These are phyloP conservation scores for Channa maculata DNA, from an alignment of 2,113 vertebrate species.

Conservation along the genomic window DNA sequence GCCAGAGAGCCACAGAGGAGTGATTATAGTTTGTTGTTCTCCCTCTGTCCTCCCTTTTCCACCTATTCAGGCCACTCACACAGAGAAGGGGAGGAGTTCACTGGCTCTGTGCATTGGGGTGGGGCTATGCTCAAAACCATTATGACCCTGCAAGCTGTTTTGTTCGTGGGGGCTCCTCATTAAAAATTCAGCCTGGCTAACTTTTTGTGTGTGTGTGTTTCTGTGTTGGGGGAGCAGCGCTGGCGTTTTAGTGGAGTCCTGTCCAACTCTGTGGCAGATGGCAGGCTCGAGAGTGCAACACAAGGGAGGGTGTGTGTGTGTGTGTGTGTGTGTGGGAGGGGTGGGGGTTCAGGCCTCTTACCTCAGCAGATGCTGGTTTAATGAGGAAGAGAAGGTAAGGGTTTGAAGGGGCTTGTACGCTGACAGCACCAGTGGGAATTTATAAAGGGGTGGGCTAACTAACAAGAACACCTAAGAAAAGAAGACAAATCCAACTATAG, in stretches of 20 bases:
- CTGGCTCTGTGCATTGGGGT: constrained; percentile 59
- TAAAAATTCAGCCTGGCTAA: constrained; percentile 72
- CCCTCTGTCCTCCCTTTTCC: constrained; percentile 46
- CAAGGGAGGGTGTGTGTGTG: constrained; percentile 19
- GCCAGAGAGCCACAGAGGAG: constrained; percentile 65
- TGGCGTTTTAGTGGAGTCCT: constrained; percentile 57
- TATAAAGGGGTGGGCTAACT: constrained; percentile 35
- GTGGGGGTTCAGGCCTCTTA: constrained; percentile 64
- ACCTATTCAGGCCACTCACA: constrained; percentile 41
- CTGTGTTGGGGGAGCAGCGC: not conserved
- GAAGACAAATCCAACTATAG: not conserved
- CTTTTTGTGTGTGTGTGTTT: constrained; percentile 33
- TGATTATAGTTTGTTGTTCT: constrained; percentile 69
- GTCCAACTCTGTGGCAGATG: constrained; percentile 83
- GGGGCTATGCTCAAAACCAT: constrained; percentile 51
- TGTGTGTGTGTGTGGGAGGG: constrained; percentile 19
- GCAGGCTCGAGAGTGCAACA: constrained; percentile 64
- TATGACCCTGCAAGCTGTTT: constrained; percentile 78
- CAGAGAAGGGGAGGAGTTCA: constrained; percentile 57
- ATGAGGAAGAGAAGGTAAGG: constrained; percentile 63
- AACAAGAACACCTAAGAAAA: constrained; percentile 26
- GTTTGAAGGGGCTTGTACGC: constrained; percentile 56
- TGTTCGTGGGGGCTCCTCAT: constrained; percentile 67
- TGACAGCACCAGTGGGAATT: constrained; percentile 54
- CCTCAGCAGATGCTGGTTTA: constrained; percentile 81